These are phyloP conservation scores for Hirundo rustica DNA, from an alignment of 2,797 vertebrate genomes.

Conservation along the genomic window DNA sequence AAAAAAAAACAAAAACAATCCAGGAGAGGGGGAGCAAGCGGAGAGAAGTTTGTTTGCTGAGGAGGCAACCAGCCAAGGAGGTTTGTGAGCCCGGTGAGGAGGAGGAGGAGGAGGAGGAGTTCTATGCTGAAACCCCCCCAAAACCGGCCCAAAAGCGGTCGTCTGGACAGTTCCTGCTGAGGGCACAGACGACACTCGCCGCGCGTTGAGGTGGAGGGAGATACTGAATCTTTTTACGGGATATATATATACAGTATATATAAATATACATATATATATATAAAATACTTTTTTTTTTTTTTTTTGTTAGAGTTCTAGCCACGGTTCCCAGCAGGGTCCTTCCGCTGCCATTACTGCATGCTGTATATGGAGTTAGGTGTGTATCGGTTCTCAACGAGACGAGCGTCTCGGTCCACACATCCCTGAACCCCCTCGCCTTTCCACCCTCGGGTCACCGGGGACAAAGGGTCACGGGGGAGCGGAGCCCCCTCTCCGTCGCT, in stretches of 20 bases:
- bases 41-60: not conserved
- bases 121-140: not conserved
- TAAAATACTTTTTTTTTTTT: constrained; percentile 49
- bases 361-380: constrained; percentile 80
- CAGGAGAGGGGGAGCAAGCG: not conserved
- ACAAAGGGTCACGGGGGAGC: constrained; percentile 19
- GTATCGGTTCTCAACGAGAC: constrained; percentile 71
- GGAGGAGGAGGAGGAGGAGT: not conserved
- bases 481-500: not conserved
- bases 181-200: constrained; percentile 31
- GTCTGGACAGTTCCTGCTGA: constrained; percentile 47
- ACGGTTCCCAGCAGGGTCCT: constrained; percentile 72
- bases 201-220: constrained; percentile 55
- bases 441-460: constrained; percentile 50
- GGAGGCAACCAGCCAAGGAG: not conserved
- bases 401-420: constrained; percentile 65
- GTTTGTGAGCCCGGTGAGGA: not conserved
- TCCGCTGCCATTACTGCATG: constrained; percentile 80
- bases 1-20: not conserved
- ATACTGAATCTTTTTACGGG: constrained; percentile 72
- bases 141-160: not conserved
- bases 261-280: constrained; percentile 68
- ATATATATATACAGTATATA: constrained; percentile 72
- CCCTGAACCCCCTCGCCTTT: constrained; percentile 58
- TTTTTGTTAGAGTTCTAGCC: constrained; percentile 70